phyloP scores from a whole-genome alignment of 2,888 invertebrate species.

The Fragum whitleyi region DNA sequence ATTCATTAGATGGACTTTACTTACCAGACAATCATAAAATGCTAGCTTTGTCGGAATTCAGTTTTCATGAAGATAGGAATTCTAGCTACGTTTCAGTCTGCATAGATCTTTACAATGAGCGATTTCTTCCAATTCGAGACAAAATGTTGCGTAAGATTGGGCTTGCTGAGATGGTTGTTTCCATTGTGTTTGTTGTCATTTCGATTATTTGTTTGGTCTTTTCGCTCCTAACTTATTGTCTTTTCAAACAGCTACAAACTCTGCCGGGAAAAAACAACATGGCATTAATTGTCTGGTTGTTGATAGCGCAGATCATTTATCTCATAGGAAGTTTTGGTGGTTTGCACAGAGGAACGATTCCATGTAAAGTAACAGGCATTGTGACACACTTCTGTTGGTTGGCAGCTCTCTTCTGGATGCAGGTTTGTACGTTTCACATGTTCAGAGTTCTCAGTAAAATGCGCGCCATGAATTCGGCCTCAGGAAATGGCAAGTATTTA shows the following conservation, averaged over 20 bases:
- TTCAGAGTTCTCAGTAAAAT: constrained; percentile 23
- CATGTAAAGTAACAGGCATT: constrained; percentile 38
- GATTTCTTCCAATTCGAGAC: not conserved
- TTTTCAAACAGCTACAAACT: constrained; percentile 38
- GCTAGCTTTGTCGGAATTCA: not conserved
- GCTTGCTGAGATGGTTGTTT: not conserved
- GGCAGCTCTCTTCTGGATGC: constrained; percentile 53
- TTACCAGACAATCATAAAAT: not conserved
- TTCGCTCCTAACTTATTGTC: constrained; percentile 26
- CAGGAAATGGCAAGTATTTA: constrained; percentile 19
- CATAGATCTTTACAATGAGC: not conserved
- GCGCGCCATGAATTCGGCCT: not conserved
- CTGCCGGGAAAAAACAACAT: constrained; percentile 56
- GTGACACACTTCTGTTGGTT: constrained; percentile 52
- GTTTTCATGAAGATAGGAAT: not conserved
- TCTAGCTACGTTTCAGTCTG: not conserved
- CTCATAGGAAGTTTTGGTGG: not conserved
- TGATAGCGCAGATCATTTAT: constrained; percentile 37
- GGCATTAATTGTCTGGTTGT: constrained; percentile 25
- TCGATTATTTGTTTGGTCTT: constrained; percentile 41
- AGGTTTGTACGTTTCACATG: constrained; percentile 51
- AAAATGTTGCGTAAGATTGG: no score
- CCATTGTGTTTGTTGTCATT: constrained; percentile 17
- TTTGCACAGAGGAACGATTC: constrained; percentile 20
- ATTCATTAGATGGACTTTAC: not conserved